These are phyloP conservation scores for Copidosoma aretas DNA, from an alignment of 2,888 invertebrate species.

Conservation along the genomic window DNA sequence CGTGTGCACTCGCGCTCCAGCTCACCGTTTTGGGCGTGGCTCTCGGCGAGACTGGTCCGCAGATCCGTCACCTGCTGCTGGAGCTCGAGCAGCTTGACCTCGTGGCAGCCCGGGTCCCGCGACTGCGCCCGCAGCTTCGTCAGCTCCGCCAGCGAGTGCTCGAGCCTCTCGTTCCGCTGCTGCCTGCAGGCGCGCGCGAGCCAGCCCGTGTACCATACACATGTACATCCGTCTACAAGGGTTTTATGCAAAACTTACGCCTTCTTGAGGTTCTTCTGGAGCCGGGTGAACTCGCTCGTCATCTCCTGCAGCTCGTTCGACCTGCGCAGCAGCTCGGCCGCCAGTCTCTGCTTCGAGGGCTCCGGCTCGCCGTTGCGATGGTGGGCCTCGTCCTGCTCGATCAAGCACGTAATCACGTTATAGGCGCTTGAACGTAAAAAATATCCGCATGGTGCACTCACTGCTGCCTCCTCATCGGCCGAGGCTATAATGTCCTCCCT, in stretches of 20 bases:
- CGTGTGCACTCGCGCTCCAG: constrained; percentile 64
- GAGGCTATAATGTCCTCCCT: constrained; percentile 65
- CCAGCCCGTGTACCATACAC: too few species aligned
- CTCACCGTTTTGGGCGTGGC: constrained; percentile 64
- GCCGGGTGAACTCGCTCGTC: constrained; percentile 42
- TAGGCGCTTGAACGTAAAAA: too few species aligned
- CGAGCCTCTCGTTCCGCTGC: constrained; percentile 46
- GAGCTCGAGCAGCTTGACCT: constrained; percentile 46
- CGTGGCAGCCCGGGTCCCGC: constrained; percentile 14
- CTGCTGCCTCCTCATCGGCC: constrained; percentile 61
- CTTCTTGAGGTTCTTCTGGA: constrained; percentile 44
- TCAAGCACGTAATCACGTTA: too few species aligned
- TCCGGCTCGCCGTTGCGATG: constrained; percentile 59
- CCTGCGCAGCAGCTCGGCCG: constrained; percentile 64
- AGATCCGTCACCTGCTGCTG: constrained; percentile 63
- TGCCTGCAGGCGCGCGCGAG: constrained; percentile 45
- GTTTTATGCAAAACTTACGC: constrained; percentile 46
- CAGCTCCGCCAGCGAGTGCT: constrained; percentile 47
- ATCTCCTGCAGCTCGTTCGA: constrained; percentile 58
- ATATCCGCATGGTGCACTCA: constrained; percentile 45
- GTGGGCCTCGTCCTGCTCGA: too few species aligned
- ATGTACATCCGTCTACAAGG: too few species aligned
- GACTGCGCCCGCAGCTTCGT: constrained; percentile 39
- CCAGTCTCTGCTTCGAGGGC: constrained; percentile 64
- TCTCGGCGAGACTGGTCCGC: constrained; percentile 63